Base-by-base conservation (phyloP, 2,113 vertebrate genomes). In the Xyrauchen texanus region DNA sequence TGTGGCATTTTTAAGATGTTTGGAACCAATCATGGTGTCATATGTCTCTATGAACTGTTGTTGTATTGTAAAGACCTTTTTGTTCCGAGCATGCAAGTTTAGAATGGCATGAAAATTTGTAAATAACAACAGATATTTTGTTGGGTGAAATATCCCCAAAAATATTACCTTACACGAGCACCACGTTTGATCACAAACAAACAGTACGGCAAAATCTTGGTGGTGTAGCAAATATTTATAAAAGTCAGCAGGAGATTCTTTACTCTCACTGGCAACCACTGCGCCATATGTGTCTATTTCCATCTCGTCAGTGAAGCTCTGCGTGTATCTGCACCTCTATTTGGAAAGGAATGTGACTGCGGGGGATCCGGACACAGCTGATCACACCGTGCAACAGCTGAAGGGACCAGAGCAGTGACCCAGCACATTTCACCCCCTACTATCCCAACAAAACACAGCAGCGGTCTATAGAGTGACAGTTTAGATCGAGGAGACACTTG, bases 311-410 rank as follows among this genome's bases (percentile, higher is more conserved):
- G 85, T 86, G 68, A 85, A 90, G 85, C 86, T 89, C 93, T 90
- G 95, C 92, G 88, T 95, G 95, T 73, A 64, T 87, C 79, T 75
- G 88, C 67, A 44, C 69, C 92, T 94, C 86, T 88, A 91, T 93
- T 93, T 94, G 89, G 92, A 94, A 92, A 91, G 91, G 92, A 92
- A 94, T 94, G 90, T 80, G 76, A 86, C 83, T 52, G 80, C 49
- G 85, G 82, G 81, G 84, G 86, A 87, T 89, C 83, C 83, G 85
- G 76, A 86, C 88, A 81, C 90, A 89, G 89, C 85, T 91, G 81
- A 90, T 86, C 86, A 85, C 85, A 83, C 77, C 78, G 86, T 68
- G 69, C 49, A 68, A 84, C 82, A 88, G 76, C 82, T 85, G 78
- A 85, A 83, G 78, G 79, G 55, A 12, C 58, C 81, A 84, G 85